Evolutionary conservation across 2,888 invertebrate genomes (phyloP).

Genomic region (Ennomos erosarius): DNA sequence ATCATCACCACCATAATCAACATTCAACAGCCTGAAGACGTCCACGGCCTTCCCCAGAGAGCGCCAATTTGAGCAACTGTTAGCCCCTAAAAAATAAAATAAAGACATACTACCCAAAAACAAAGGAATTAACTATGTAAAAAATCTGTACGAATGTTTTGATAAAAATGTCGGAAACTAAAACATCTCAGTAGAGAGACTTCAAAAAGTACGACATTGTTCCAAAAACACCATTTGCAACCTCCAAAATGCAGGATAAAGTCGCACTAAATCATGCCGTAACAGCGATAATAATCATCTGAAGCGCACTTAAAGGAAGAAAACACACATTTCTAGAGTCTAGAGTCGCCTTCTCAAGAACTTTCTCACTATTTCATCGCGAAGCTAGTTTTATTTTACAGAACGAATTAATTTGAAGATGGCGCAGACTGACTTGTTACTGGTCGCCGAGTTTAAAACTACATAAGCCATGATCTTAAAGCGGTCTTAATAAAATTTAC

Average conservation of each 20-base stretch:
- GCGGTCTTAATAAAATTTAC: no score
- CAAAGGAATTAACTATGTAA: no score
- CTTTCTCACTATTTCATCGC: conserved; percentile 33
- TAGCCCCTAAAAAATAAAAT: no score
- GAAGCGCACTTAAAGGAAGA: conserved; percentile 25
- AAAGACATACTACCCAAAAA: no score
- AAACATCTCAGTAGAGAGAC: no score
- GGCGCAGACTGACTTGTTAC: conserved; percentile 26
- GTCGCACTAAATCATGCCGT: conserved; percentile 25
- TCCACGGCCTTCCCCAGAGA: no score
- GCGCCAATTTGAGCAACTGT: no score
- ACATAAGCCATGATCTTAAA: conserved; percentile 4
- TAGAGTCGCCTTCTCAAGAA: conserved; percentile 20
- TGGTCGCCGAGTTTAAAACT: conserved; percentile 6
- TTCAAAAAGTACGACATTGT: background rate
- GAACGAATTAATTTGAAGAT: conserved; percentile 34
- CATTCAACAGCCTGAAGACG: no score
- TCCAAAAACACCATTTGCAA: conserved; percentile 4
- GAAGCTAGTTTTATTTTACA: conserved; percentile 33
- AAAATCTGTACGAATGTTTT: no score
- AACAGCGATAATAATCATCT: conserved; percentile 32
- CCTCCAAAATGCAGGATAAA: conserved; percentile 22
- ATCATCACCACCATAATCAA: no score
- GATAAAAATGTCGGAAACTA: no score
- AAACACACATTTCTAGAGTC: conserved; percentile 36